phyloP scores from a whole-genome alignment of 2,797 vertebrate genomes.

The Leptatherina wallacei region DNA sequence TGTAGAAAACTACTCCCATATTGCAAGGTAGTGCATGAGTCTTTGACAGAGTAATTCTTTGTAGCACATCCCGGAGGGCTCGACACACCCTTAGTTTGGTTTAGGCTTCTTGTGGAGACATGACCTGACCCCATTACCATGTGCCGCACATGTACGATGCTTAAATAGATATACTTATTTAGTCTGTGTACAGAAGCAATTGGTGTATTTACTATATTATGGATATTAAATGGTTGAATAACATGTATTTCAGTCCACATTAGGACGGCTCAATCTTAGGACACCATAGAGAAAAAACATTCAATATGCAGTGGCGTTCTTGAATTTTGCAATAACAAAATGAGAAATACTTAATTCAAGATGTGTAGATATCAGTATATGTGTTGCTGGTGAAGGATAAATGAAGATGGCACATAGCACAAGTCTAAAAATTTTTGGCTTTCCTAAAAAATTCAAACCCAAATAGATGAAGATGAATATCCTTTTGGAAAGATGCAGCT shows the following conservation, averaged over 20 bases:
- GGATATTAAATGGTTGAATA: background rate
- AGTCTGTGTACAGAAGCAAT: background rate
- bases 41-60: background rate
- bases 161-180: background rate
- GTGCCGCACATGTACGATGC: background rate
- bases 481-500: background rate
- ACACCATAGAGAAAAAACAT: background rate
- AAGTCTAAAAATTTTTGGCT: background rate
- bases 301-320: background rate
- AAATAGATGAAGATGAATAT: background rate
- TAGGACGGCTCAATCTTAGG: background rate
- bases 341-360: background rate
- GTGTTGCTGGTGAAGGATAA: too few species aligned
- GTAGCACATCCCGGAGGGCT: background rate
- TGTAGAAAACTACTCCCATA: background rate
- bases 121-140: background rate
- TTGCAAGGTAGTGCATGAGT: background rate
- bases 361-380: too few species aligned
- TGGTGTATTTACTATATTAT: too few species aligned
- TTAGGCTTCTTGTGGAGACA: background rate
- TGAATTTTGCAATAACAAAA: background rate
- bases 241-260: background rate
- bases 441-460: background rate
- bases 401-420: too few species aligned
- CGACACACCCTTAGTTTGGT: slow-evolving; percentile 1